phyloP scores from a whole-genome alignment of 2,888 invertebrate species.

The Cephonodes hylas region DNA sequence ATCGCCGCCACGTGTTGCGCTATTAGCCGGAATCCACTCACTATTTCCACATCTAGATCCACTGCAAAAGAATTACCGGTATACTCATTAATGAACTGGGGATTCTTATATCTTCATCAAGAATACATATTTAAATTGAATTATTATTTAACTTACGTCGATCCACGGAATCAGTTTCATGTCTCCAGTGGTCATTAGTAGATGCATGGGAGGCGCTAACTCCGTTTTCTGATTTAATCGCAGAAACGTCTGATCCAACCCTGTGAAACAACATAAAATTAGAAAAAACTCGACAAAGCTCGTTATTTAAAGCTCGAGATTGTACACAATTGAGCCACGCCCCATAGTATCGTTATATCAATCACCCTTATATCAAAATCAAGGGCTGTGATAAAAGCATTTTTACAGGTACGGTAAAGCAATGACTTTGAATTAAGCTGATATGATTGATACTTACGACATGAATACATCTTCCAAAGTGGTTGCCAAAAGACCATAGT shows the following conservation, averaged over 20 bases:
- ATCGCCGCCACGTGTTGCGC: conserved; percentile 84
- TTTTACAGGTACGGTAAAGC: too few species aligned
- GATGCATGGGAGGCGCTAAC: conserved; percentile 46
- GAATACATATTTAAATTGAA: too few species aligned
- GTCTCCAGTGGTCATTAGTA: conserved; percentile 39
- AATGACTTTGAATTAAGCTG: too few species aligned
- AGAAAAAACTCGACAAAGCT: too few species aligned
- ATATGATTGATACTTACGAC: conserved; percentile 83
- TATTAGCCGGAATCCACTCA: conserved; percentile 54
- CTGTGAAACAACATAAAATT: too few species aligned
- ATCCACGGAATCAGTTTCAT: conserved; percentile 56
- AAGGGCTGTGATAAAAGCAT: too few species aligned
- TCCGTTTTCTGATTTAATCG: conserved; percentile 50
- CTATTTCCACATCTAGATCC: conserved; percentile 39
- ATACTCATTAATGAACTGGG: conserved; percentile 65
- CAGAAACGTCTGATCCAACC: conserved; percentile 77
- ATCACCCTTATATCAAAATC: too few species aligned
- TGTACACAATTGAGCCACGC: too few species aligned
- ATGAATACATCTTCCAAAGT: conserved; percentile 95
- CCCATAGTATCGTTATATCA: too few species aligned
- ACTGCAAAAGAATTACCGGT: too few species aligned
- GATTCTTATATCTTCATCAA: conserved; percentile 39
- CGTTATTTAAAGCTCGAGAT: too few species aligned
- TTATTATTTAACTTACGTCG: conserved; percentile 55
- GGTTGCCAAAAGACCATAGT: conserved; percentile 92